Conservation (phyloP, 1,140 invertebrate species). For the Vollenhovia emeryi region DNA sequence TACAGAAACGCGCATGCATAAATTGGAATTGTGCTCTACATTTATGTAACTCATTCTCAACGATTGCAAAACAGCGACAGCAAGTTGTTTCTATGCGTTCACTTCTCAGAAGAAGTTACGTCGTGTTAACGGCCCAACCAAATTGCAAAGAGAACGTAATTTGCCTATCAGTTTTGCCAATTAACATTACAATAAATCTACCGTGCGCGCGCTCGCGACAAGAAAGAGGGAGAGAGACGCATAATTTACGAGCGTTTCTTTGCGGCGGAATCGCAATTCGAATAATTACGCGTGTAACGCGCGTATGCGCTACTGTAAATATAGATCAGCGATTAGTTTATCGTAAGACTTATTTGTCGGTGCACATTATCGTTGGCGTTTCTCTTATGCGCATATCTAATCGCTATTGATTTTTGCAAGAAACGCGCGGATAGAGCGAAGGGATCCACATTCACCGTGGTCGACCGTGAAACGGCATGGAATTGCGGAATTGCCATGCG, state of each 20-base stretch:
- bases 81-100: constrained; percentile 7
- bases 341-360: constrained; percentile 52
- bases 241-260: constrained; percentile 48
- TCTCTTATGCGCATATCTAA: constrained; percentile 41
- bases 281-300: not conserved
- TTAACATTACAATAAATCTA: constrained; percentile 48
- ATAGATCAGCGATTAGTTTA: constrained; percentile 49
- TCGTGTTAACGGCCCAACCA: not conserved
- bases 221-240: not conserved
- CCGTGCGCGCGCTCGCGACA: not conserved
- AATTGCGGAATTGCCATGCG: not conserved
- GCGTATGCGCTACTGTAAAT: not conserved
- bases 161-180: not conserved
- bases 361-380: constrained; percentile 12
- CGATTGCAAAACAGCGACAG: constrained; percentile 16
- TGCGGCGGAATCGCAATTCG: not conserved
- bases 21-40: constrained; percentile 1
- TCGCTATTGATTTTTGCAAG: constrained; percentile 19
- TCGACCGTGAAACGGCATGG: not conserved
- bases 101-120: constrained; percentile 18
- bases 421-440: constrained; percentile 14
- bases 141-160: constrained; percentile 29
- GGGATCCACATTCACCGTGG: constrained; percentile 39
- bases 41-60: constrained; percentile 33
- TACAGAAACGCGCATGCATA: not conserved